Evolutionary conservation across 2,797 vertebrate genomes (phyloP), one percentile per base, ranked within the genome.

Genomic region (Pogonophryne albipinna): DNA sequence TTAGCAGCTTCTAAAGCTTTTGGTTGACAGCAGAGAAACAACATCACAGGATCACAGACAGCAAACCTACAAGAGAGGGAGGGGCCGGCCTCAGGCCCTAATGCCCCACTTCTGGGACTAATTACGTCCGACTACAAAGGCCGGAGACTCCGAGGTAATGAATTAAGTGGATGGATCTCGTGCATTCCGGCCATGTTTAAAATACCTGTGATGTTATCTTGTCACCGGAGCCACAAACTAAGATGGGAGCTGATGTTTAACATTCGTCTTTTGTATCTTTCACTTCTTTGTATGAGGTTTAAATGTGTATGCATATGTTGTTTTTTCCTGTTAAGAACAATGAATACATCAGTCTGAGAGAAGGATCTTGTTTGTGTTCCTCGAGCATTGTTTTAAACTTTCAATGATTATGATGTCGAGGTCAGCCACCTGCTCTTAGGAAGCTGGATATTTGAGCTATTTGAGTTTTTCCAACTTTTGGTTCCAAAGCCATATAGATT

Each of bases 191-290:
- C 83, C 87, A 68, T 90, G 82, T 91, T 91, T 90, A 81, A 82
- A 87, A 91, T 90, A 85, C 83, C 88, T 86, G 87, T 69, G 82
- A 82, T 89, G 79, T 86, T 90, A 91, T 91, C 88, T 85, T 11
- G 71, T 79, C 64, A 65, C 27, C 46, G 42, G 63, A 38, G 71
- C 63, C 66, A 38, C 50, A 4, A 75, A 77, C 62, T 58, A 11
- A 4, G 10, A 59, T 17, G 23, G 58, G 47, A 72, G 75, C 57
- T n/a, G 58, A 70, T 47, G 78, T 67, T 82, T 60, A 47, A 65
- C 74, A 65, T 71, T 52, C 17, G 38, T 14, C 69, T 45, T 69
- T 59, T 20, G 34, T 57, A 46, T 41, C 27, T 68, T 53, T 41
- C n/a, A 15, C 34, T 51, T 17, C 20, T 52, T 61, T 76, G 0